phyloP scores from a whole-genome alignment of 2,888 invertebrate genomes.

The Dynastes grantii region DNA sequence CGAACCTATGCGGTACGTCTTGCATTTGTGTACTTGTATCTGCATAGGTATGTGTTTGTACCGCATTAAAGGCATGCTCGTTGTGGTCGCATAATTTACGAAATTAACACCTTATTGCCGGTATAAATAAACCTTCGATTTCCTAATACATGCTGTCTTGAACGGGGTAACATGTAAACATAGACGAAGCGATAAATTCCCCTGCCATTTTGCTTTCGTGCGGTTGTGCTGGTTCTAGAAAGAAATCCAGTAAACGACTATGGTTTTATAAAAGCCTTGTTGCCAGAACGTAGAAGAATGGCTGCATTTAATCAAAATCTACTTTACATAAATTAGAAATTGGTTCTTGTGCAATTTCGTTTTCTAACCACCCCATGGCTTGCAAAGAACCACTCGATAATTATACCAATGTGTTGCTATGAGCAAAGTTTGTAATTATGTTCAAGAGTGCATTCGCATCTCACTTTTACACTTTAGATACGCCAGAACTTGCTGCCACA shows the following conservation, averaged over 20 bases:
- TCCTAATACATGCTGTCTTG: conserved; percentile 44
- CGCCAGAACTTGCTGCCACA: too few relatives aligned
- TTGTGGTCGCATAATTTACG: conserved; percentile 44
- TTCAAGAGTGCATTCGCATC: too few relatives aligned
- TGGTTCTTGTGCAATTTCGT: too few relatives aligned
- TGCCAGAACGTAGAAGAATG: neutral
- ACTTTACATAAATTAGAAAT: too few relatives aligned
- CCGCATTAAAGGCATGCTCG: conserved; percentile 33
- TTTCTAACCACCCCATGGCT: too few relatives aligned
- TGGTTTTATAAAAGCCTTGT: neutral
- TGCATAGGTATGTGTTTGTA: conserved; percentile 29
- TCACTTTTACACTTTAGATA: too few relatives aligned
- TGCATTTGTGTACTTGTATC: conserved; percentile 10
- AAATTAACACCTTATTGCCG: conserved; percentile 49
- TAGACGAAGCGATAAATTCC: conserved; percentile 42
- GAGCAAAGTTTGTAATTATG: too few relatives aligned
- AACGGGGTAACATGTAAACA: conserved; percentile 42
- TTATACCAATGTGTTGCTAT: too few relatives aligned
- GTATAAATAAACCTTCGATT: conserved; percentile 44
- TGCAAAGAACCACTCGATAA: too few relatives aligned
- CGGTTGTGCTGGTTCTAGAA: conserved; percentile 4
- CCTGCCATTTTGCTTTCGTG: conserved; percentile 33
- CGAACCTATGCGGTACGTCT: neutral
- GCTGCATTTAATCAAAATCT: too few relatives aligned
- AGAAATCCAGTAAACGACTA: neutral